phyloP scores from a whole-genome alignment of 2,888 invertebrate species.

The Sinelater perroti region DNA sequence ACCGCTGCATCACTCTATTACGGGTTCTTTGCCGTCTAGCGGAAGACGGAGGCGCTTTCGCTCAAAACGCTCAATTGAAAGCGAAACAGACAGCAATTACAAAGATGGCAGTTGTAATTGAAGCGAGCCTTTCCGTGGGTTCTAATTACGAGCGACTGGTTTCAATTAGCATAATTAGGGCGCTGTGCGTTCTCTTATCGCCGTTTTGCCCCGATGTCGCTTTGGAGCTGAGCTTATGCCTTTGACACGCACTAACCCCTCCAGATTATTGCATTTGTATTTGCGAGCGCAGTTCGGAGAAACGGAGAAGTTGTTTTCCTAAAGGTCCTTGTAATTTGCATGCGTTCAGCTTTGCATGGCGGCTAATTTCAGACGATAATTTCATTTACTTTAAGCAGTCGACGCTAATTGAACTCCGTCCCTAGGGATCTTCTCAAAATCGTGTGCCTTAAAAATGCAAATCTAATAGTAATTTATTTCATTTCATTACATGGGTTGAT shows the following conservation, averaged over 20 bases:
- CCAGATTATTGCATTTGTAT: conserved; percentile 20
- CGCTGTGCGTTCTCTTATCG: conserved; percentile 35
- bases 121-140: conserved; percentile 37
- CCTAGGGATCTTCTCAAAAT: too few species aligned
- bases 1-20: conserved; percentile 12
- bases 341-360: too few species aligned
- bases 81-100: conserved; percentile 36
- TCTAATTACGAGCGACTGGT: conserved; percentile 39
- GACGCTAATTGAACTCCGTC: too few species aligned
- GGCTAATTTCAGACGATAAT: too few species aligned
- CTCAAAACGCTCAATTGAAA: conserved; percentile 35
- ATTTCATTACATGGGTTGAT: too few species aligned
- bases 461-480: too few species aligned
- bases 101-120: conserved; percentile 38
- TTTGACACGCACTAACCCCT: conserved; percentile 36
- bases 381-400: too few species aligned
- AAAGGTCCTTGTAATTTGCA: conserved; percentile 1
- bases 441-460: too few species aligned
- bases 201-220: conserved; percentile 34
- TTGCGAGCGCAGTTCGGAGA: conserved; percentile 2
- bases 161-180: conserved; percentile 40
- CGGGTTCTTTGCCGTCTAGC: conserved; percentile 4
- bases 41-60: conserved; percentile 12
- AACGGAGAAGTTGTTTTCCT: too few species aligned
- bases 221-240: conserved; percentile 32